phyloP scores from a whole-genome alignment of 2,113 vertebrate genomes.

The Ahaetulla prasina region DNA sequence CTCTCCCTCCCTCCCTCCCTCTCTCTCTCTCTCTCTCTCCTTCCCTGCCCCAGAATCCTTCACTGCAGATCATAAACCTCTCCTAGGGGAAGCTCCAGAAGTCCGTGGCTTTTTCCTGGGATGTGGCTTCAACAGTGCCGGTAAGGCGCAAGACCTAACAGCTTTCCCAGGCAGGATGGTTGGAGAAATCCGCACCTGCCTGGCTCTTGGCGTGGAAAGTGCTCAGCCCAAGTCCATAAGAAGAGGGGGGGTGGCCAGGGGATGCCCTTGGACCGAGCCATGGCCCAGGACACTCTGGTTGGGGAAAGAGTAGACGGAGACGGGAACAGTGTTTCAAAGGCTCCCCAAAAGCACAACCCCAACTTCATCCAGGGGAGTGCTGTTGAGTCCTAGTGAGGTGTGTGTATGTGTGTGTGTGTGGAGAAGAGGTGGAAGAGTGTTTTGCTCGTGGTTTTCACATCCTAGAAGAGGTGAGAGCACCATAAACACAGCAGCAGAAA shows the following conservation, averaged over 20 bases:
- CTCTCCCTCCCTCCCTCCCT: no score
- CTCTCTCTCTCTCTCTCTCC: not conserved
- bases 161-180: not conserved
- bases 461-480: not conserved
- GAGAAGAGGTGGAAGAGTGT: not conserved
- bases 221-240: not conserved
- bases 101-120: slow-evolving; percentile 93
- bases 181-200: not conserved
- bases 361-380: not conserved
- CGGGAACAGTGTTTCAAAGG: not conserved
- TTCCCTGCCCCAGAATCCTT: slow-evolving; percentile 81
- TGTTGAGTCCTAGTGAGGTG: not conserved
- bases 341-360: not conserved
- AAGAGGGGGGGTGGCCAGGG: not conserved
- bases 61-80: slow-evolving; percentile 93
- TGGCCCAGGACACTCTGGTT: not conserved
- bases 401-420: not conserved
- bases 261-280: not conserved
- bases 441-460: not conserved
- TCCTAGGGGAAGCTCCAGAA: slow-evolving; percentile 93
- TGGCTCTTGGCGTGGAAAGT: not conserved
- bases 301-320: not conserved
- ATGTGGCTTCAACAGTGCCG: slow-evolving; percentile 97
- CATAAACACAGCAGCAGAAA: not conserved
- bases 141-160: slow-evolving; percentile 61